A percentile compares a stretch with the other conserved stretches of the same genome.
Conservation (phyloP, 2,888 invertebrate genomes). For the Coleophora flavipennella region DNA sequence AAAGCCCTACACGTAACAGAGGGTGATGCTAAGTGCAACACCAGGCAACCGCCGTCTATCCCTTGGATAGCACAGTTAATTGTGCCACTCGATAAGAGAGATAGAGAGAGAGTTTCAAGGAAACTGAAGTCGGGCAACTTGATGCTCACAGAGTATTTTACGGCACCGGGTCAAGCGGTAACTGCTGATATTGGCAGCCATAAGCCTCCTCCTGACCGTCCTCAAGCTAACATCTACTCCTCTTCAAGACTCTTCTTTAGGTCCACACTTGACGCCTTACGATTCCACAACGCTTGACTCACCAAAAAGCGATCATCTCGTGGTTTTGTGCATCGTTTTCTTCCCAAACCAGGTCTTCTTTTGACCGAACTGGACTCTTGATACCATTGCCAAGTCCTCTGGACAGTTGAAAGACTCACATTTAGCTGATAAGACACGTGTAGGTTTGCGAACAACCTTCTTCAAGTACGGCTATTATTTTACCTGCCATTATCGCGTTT, state of each 20-base stretch:
- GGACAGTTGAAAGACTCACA: constrained; percentile 7
- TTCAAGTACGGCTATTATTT: constrained; percentile 2
- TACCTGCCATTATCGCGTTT: constrained; percentile 1
- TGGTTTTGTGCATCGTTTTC: constrained; percentile 11
- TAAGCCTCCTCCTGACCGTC: no score
- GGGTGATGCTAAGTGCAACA: no score
- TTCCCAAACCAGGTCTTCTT: constrained; percentile 8
- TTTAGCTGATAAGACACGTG: background rate
- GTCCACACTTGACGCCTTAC: constrained; percentile 2
- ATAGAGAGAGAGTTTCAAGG: no score
- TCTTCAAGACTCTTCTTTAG: constrained; percentile 3
- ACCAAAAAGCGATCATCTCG: constrained; percentile 5
- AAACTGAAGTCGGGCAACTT: constrained; percentile 1
- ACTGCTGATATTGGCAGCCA: no score
- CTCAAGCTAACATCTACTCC: background rate
- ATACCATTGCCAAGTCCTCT: constrained; percentile 6
- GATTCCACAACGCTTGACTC: constrained; percentile 6
- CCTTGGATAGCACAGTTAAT: no score
- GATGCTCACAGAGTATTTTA: constrained; percentile 4
- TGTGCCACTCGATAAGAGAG: no score
- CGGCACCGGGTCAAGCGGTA: constrained; percentile 1
- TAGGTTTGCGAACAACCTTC: constrained; percentile 2
- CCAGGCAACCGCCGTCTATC: no score
- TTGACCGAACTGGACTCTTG: constrained; percentile 10
- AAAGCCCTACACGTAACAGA: no score